Evolutionary conservation across 2,888 invertebrate species (phyloP), one percentile per base, ranked within the genome.

Genomic region (Cerceris ruficornis): DNA sequence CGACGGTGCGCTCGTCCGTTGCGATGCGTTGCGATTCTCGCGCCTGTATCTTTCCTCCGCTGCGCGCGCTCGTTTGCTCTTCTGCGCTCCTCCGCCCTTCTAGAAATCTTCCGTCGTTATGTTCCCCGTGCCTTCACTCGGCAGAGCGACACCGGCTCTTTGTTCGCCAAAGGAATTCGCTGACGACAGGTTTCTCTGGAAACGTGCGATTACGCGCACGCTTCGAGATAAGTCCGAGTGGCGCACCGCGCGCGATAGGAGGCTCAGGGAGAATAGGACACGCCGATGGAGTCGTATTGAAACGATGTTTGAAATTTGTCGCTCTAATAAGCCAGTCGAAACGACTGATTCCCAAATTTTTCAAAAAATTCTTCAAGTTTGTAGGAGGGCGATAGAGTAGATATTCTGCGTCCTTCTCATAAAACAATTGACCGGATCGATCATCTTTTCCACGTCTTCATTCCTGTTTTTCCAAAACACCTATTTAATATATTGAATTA

Each of bases 161-260:
- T 79, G 83, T 82, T 80, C 73, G 73, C 52, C 76, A 28, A 64
- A 80, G 87, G 87, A 86, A 88, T 88, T 81, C 80, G 86, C 86
- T 87, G 86, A 87, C 87, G 84, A 77, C 82, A 83, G 82, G 81
- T 86, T 86, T 86, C 80, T 74, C 82, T 74, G 83, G 81, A 85
- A 81, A 75, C 82, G 80, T 74, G 66, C 77, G 81, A 83, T 83
- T 83, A 81, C 69, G 74, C 75, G 74, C 69, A 55, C 71, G 75
- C 77, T 75, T 65, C 76, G 81, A 85, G 83, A 85, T 85, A 85
- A 85, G 77, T 85, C 79, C 75, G 73, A 61, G 66, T 58, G 49
- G 49, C 39, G 14, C 14, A 54, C 42, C 28, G 4, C 28, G 1
- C 28, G 28, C 28, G 28, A 28, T 28, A 28, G 28, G 28, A 28